These are phyloP conservation scores for Amia ocellicauda DNA, from an alignment of 2,113 vertebrate genomes.

Conservation along the genomic window DNA sequence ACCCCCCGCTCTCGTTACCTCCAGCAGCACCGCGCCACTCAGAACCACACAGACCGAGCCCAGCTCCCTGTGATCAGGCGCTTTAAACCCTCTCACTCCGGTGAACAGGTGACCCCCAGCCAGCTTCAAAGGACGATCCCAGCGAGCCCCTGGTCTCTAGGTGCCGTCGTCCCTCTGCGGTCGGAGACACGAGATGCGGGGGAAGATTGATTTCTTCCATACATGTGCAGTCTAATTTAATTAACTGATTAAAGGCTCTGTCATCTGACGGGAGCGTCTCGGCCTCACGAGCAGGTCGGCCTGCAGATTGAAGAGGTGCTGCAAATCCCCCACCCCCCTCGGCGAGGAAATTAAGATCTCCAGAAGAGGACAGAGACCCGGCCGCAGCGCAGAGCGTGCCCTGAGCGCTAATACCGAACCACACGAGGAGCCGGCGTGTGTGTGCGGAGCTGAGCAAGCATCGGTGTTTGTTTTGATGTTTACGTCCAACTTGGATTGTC, in stretches of 20 bases:
- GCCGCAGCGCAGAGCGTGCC: background rate
- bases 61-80: too few relatives aligned
- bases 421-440: background rate
- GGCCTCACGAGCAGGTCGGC: background rate
- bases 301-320: background rate
- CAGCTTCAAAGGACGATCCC: background rate
- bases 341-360: conserved; percentile 4
- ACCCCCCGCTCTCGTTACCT: background rate
- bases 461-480: background rate
- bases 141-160: too few relatives aligned
- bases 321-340: conserved; percentile 1
- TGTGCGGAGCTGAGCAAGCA: background rate
- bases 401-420: background rate
- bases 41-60: background rate
- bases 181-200: too few relatives aligned
- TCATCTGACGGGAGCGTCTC: background rate
- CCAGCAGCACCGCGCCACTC: background rate
- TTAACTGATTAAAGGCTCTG: conserved; percentile 29
- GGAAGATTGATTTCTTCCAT: conserved; percentile 10
- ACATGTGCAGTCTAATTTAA: conserved; percentile 23
- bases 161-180: too few relatives aligned
- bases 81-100: too few relatives aligned
- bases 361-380: background rate
- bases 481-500: background rate
- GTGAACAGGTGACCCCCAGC: background rate